Base-by-base conservation (phyloP, 2,888 invertebrate genomes). In the Congeria kusceri region DNA sequence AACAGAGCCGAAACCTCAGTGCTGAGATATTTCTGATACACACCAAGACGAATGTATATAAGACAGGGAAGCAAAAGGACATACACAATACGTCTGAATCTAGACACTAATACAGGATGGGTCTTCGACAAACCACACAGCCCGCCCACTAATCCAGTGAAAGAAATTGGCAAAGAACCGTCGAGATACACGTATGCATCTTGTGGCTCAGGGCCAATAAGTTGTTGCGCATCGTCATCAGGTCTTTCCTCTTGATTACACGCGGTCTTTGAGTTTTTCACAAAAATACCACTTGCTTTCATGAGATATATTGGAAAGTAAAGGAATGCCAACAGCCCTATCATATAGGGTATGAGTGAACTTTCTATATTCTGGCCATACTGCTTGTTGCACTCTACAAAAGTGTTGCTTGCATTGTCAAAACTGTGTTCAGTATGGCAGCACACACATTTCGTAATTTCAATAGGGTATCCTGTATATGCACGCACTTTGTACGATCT, bases 361-460 rank as follows among this genome's bases (percentile, higher is more conserved):
- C 39, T 53, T 25, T 75, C 67, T 61, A 62, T 65, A 64, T 71
- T 67, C 39, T 79, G 57, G 7, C 28, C 25, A 15, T 74, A 28
- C 29, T 71, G 63, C 5, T 47, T 44, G 1, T 49, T 3, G 39
- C 79, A 79, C 11, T 57, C 20, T 0, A 79, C 66, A 3, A n/a
- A 59, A n/a, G 64, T 44, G 27, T 58, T 64, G 23, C 47, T 23
- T 20, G 67, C 27, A 18, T 67, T 61, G 0, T 5, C 39, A 25
- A 28, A 46, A 5, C 46, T 56, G 13, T 57, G 25, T 13, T 67
- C 63, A 0, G 79, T 79, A 18, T 70, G 39, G 27, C 80, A 80
- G 27, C 80, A 80, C 27, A 72, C 76, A 39, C 76, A 80, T n/a
- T 65, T 53, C 20, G 44, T 66, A 61, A 73, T 76, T 15, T 72